phyloP scores from a whole-genome alignment of 2,113 vertebrate species.

The Myodes glareolus region DNA sequence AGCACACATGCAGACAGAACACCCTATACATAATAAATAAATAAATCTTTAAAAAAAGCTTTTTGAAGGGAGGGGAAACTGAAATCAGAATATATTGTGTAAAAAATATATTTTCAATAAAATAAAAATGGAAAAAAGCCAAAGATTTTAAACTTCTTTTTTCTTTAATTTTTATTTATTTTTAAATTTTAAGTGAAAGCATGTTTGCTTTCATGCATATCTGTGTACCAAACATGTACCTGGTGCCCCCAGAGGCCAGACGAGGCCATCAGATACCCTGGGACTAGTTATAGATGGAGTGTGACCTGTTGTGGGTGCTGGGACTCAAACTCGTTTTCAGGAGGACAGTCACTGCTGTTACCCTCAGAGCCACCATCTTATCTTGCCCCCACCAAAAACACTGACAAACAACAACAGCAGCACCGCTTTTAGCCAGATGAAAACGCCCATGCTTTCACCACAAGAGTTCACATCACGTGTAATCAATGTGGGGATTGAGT shows the following conservation, averaged over 20 bases:
- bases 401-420: too few relatives aligned
- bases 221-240: background rate
- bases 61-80: too few relatives aligned
- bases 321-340: background rate
- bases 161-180: background rate
- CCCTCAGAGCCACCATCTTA: background rate
- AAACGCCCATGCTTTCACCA: background rate
- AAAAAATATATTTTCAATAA: background rate
- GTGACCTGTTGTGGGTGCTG: background rate
- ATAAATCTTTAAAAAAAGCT: too few relatives aligned
- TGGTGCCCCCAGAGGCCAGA: background rate
- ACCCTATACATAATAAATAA: too few relatives aligned
- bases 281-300: background rate
- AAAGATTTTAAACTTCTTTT: background rate
- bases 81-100: background rate
- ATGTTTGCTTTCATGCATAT: background rate
- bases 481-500: background rate
- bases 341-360: background rate
- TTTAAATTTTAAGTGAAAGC: background rate
- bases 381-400: background rate
- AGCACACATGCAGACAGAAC: too few relatives aligned
- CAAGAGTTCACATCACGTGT: background rate
- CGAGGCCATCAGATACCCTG: background rate
- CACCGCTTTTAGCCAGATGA: background rate
- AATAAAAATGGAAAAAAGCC: background rate